These are phyloP conservation scores for Xenops minutus DNA, from an alignment of 2,797 vertebrate species.

Conservation along the genomic window DNA sequence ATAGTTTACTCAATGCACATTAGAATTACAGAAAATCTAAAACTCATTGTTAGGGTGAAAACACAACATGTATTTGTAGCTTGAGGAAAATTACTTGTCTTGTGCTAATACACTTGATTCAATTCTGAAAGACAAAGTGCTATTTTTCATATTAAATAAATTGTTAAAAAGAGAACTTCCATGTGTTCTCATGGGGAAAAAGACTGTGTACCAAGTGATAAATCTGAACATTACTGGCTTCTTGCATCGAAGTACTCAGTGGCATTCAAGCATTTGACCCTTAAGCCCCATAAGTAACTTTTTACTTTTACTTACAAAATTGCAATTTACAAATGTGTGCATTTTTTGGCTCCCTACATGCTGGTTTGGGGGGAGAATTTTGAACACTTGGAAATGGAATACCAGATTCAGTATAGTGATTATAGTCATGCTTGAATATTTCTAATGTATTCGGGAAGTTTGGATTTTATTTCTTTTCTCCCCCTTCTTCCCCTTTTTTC, in stretches of 20 bases:
- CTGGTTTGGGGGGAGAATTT: not conserved
- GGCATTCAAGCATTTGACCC: not conserved
- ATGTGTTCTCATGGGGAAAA: not conserved
- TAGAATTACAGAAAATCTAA: not conserved
- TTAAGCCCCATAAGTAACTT: not conserved
- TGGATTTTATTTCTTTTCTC: not conserved
- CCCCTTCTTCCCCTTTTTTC: accelerated
- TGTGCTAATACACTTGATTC: not conserved
- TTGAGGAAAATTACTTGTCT: not conserved
- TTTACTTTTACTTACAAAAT: not conserved
- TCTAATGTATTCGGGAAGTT: not conserved
- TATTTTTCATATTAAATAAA: not conserved
- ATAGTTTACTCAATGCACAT: not conserved
- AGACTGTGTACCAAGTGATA: not conserved
- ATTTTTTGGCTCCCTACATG: not conserved
- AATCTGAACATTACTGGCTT: not conserved
- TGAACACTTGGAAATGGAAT: not conserved
- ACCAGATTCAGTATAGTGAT: not conserved
- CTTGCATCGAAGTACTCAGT: not conserved
- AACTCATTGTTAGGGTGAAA: not conserved
- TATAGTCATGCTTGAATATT: not conserved
- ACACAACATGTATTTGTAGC: not conserved
- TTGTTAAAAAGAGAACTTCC: not conserved
- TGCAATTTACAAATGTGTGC: not conserved
- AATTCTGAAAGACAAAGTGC: not conserved